A percentile compares a stretch with the other conserved stretches of the same genome.
Conservation (phyloP, 2,888 invertebrate genomes). For the Ochropleura leucogaster region DNA sequence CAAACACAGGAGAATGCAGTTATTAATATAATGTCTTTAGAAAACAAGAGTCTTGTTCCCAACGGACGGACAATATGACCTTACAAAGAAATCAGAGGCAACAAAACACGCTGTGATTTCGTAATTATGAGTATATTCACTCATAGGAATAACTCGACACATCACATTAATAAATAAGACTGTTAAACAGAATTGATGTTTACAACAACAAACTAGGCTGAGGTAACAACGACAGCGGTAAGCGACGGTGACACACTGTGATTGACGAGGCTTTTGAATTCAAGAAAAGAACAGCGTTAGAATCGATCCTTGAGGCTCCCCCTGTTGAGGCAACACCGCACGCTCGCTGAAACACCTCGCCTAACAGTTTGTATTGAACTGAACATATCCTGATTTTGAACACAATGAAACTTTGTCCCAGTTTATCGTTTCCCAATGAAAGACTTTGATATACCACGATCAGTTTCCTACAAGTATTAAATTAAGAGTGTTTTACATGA, state of each 20-base stretch:
- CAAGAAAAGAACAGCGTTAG: constrained; percentile 24
- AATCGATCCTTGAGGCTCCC: constrained; percentile 37
- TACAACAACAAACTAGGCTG: constrained; percentile 73
- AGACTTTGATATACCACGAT: constrained; percentile 85
- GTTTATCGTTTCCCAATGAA: constrained; percentile 74
- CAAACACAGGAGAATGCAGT: constrained; percentile 75
- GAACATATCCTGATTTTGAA: constrained; percentile 80
- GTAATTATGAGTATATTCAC: constrained; percentile 65
- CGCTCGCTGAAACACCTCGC: constrained; percentile 46
- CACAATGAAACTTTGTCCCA: constrained; percentile 70
- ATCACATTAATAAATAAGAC: constrained; percentile 83
- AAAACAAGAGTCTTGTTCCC: constrained; percentile 68
- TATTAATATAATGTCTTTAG: constrained; percentile 73
- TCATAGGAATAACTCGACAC: constrained; percentile 63
- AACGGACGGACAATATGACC: constrained; percentile 68
- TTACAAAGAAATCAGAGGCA: constrained; percentile 72
- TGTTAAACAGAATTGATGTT: constrained; percentile 89
- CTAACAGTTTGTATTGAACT: constrained; percentile 78
- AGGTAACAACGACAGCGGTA: constrained; percentile 42
- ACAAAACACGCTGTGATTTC: constrained; percentile 82
- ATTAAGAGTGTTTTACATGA: constrained; percentile 86
- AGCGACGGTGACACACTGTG: constrained; percentile 53
- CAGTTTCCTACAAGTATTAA: constrained; percentile 86
- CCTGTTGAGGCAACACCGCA: constrained; percentile 19
- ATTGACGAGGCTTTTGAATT: constrained; percentile 47